Base-by-base conservation (phyloP, 2,113 vertebrate species). In the Nothocercus nigrocapillus region DNA sequence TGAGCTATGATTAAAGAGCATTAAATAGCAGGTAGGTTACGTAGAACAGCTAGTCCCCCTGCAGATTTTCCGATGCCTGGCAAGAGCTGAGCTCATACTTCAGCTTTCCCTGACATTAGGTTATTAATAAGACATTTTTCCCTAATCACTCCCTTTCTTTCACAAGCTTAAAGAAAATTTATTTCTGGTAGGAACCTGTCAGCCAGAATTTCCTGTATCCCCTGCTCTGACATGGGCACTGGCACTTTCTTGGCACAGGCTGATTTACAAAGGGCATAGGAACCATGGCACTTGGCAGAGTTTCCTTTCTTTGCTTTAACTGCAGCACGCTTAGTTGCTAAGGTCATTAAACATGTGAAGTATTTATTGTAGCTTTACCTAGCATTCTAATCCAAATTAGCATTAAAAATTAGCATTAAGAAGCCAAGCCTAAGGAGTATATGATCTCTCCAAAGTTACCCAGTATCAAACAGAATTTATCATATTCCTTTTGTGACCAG, bases 201-300 rank as follows among this genome's bases (percentile, higher is more conserved):
- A 64, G 96, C 97, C 24, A 99, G 95, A 12, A 97, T 96, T 88
- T 98, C 88, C 0, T 76, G 98, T 95, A 99, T 96, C 80, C 99
- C 96, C 81, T 98, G 98, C 4, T 98, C 98, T 75, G 97, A 91
- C 72, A 62, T 97, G 12, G 97, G 98, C 66, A 98, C 97, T 4
- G 96, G 11, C 96, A 95, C 91, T 98, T 98, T 95, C 98, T 98
- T 88, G 98, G 95, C 84, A 98, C 97, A 98, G 98, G 94, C 98
- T 98, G 97, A 97, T 98, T 20, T 98, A 98, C 1, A 98, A 98
- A 32, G 98, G 98, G 81, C 98, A 98, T 97, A 97, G 12, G 97
- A 98, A n/a, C 98, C 98, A 1, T 97, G 96, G 70, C 97, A 97
- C 92, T 98, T 98, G 11, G 98, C 97, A n/a, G 21, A 98, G 97